Evolutionary conservation across 2,888 invertebrate genomes (phyloP).

Genomic region (Cosmorhoe ocellata): DNA sequence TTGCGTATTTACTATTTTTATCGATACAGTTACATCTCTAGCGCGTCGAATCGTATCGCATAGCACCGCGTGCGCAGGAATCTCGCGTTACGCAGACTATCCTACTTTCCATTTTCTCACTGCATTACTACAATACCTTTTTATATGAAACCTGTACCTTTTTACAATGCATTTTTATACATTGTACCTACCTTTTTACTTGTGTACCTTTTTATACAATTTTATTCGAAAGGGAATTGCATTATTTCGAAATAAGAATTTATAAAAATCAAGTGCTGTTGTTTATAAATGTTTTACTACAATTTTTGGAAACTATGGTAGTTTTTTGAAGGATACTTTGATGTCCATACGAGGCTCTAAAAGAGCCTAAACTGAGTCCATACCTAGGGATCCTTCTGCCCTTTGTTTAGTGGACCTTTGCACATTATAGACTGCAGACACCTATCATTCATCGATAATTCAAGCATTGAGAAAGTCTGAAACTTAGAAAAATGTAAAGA

Average conservation of each 20-base stretch:
- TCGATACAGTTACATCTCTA: conserved; percentile 45
- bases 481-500: no score
- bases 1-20: no score
- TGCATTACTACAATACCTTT: conserved; percentile 61
- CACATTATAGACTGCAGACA: no score
- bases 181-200: conserved; percentile 3
- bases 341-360: no score
- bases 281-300: no score
- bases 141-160: conserved; percentile 35
- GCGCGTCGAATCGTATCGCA: conserved; percentile 55
- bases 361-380: no score
- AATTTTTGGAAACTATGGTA: no score
- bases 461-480: no score
- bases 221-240: conserved; percentile 25
- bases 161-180: conserved; percentile 16
- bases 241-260: conserved; percentile 15
- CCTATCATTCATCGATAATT: no score
- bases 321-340: no score
- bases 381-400: no score
- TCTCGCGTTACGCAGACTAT: conserved; percentile 72
- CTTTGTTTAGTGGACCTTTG: no score
- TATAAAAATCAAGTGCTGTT: neutral
- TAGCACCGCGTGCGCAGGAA: conserved; percentile 67
- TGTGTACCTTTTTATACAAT: conserved; percentile 17
- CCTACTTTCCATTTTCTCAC: conserved; percentile 73